Percentiles rank a stretch among this genome's conserved stretches.
Evolutionary conservation across 2,113 vertebrate genomes (phyloP).

Genomic region (Seriola quinqueradiata): DNA sequence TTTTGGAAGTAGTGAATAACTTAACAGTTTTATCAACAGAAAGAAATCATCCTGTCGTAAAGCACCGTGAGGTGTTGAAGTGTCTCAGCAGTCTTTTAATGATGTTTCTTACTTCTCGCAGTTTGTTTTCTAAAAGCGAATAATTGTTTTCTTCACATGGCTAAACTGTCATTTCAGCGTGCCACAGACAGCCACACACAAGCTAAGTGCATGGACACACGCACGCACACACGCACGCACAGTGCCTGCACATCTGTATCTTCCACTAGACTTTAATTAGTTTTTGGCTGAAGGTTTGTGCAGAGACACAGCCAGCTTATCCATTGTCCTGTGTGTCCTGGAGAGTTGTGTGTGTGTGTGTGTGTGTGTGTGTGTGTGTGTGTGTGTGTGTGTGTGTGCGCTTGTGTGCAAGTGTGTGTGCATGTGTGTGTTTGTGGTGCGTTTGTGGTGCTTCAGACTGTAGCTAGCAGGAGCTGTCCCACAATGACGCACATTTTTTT

Average conservation of each 20-base stretch:
- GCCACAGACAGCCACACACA: neutral
- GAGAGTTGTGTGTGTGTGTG: neutral
- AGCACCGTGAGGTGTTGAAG: slow-evolving; percentile 18
- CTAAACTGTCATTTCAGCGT: neutral
- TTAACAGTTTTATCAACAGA: slow-evolving; percentile 12
- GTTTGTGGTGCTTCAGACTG: neutral
- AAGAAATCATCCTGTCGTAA: slow-evolving; percentile 1
- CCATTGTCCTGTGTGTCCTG: neutral
- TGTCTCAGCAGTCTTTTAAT: slow-evolving; percentile 27
- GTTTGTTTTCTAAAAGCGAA: slow-evolving; percentile 24
- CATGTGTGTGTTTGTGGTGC: neutral
- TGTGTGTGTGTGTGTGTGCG: too few species aligned
- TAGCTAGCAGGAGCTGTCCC: neutral
- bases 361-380: too few species aligned
- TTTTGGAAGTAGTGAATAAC: slow-evolving; percentile 15
- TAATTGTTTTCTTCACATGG: neutral
- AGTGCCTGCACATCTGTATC: neutral
- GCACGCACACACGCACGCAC: neutral
- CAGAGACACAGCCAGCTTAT: neutral
- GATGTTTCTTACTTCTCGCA: neutral
- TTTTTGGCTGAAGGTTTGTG: neutral
- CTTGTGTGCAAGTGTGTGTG: too few species aligned
- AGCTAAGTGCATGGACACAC: neutral
- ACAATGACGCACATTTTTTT: slow-evolving; percentile 12
- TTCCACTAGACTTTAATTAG: neutral